Percentiles rank a stretch among this genome's conserved stretches.
These are phyloP conservation scores for Bolborhynchus lineola DNA, from an alignment of 2,113 vertebrate species.

Conservation along the genomic window DNA sequence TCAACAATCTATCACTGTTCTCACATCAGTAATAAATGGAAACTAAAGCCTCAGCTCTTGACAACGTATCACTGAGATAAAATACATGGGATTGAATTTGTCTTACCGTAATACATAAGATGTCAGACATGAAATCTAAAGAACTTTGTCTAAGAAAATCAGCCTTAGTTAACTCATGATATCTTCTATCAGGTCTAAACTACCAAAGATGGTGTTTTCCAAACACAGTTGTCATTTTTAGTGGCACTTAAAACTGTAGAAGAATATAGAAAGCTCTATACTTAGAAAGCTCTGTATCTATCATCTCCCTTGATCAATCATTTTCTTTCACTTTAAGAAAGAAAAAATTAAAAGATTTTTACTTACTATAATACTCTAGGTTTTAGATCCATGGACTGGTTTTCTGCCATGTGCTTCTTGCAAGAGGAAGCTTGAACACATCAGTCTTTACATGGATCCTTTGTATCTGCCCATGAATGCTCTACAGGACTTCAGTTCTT, in stretches of 20 bases:
- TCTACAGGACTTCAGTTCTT: not conserved
- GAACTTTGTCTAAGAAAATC: not conserved
- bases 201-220: not conserved
- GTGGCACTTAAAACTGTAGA: not conserved
- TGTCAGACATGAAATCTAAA: not conserved
- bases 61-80: not conserved
- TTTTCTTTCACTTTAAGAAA: not conserved
- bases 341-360: not conserved
- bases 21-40: not conserved
- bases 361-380: not conserved
- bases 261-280: not conserved
- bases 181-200: not conserved
- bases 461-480: not conserved
- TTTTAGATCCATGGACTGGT: not conserved
- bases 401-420: not conserved
- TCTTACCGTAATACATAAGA: not conserved
- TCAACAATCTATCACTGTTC: not conserved
- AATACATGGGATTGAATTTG: accelerated
- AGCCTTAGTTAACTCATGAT: not conserved
- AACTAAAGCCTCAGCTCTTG: not conserved
- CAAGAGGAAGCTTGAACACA: not conserved
- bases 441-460: not conserved
- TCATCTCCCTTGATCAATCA: not conserved
- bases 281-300: too few relatives aligned
- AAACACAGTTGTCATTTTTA: not conserved